Base-by-base conservation (phyloP, 2,113 vertebrate species). In the Rhadina sibilatrix region DNA sequence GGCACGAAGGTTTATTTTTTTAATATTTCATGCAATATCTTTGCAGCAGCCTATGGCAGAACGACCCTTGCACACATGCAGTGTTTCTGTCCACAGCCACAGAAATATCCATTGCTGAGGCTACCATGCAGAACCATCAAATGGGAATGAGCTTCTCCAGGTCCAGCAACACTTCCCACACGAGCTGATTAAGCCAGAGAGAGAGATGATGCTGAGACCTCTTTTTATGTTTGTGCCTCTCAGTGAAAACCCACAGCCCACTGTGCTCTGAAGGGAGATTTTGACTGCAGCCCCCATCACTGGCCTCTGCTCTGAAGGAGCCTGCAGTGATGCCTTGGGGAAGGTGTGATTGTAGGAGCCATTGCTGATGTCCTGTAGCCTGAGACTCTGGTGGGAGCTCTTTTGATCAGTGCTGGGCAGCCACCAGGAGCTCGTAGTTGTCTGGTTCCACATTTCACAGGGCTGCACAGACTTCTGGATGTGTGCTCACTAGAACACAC, bases 1-100 rank as follows among this genome's bases (percentile, higher is more conserved):
- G 83, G 66, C 90, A 69, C 18, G 57, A 92, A 95, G 64, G 70
- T 46, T 87, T 77, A 54, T 83, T 83, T 56, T 63, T 90, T 93
- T 40, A 96, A 89, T 95, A 79, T 94, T 95, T 95, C 69, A 84
- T 90, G 60, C 35, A 59, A 21, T 81, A 47, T 61, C 50, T 68
- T 69, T 42, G 35, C 42, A 84, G 74, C 79, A 90, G 69, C 61
- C 56, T 59, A 5, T 20, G 31, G 64, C 71, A 71, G 64, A 53
- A 78, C 33, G 66, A 68, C 56, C 79, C 85, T 81, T 9, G 79
- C 70, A 40, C 71, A 22, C 7, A 0, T 38, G 60, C 68, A 30
- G 11, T 31, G 20, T 27, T 94, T 86, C 64, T 94, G 15, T 35
- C 70, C 85, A 17, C 25, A 53, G 68, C 59, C 44, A 49, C 0